Evolutionary conservation across 2,797 vertebrate genomes (phyloP).

Genomic region (Odontamblyopus rebecca): DNA sequence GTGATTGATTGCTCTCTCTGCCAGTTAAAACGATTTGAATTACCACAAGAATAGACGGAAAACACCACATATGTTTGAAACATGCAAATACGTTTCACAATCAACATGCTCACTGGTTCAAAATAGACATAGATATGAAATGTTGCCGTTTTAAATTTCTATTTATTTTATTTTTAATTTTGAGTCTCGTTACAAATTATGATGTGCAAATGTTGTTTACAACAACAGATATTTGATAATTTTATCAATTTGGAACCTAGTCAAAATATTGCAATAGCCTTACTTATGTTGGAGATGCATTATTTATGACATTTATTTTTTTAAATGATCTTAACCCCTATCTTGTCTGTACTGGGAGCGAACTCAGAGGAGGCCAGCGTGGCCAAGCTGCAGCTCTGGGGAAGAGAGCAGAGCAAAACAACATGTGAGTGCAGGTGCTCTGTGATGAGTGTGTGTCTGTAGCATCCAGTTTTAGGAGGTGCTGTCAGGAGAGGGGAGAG

Average conservation of each 20-base stretch:
- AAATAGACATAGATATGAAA: no score
- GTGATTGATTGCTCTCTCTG: background rate
- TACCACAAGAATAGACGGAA: no score
- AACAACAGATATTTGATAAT: no score
- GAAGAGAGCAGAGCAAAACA: constrained; percentile 48
- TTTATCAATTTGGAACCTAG: background rate
- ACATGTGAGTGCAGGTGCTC: constrained; percentile 56
- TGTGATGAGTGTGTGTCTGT: constrained; percentile 38
- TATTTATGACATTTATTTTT: background rate
- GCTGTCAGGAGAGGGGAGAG: constrained; percentile 62
- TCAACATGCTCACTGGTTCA: no score
- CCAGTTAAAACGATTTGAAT: background rate
- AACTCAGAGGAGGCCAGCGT: constrained; percentile 15
- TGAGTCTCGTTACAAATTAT: background rate
- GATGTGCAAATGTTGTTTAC: background rate
- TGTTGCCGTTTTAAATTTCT: background rate
- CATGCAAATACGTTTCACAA: background rate
- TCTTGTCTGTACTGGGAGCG: constrained; percentile 9
- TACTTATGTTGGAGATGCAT: background rate
- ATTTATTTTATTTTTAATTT: background rate
- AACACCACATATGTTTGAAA: background rate
- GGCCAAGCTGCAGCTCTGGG: constrained; percentile 41
- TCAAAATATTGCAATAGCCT: background rate
- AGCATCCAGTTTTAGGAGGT: constrained; percentile 55
- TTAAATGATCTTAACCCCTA: background rate